phyloP scores from a whole-genome alignment of 2,113 vertebrate species.

The Phocoena phocoena region DNA sequence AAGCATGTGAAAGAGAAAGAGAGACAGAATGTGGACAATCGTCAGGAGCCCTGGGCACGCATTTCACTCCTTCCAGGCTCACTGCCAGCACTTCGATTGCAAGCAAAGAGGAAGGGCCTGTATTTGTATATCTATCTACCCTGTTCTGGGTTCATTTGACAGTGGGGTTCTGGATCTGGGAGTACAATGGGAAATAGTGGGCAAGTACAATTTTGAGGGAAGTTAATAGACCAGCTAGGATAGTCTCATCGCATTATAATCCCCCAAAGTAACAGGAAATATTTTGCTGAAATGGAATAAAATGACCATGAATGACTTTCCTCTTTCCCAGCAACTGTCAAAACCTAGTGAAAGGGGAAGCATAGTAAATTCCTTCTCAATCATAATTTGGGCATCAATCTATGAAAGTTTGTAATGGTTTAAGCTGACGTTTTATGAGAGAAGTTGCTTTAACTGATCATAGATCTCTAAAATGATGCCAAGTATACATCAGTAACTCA shows the following conservation, averaged over 20 bases:
- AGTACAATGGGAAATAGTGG: neutral
- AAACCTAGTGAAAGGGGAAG: neutral
- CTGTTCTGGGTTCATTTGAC: neutral
- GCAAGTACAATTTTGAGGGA: neutral
- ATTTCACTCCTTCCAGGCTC: neutral
- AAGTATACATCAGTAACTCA: neutral
- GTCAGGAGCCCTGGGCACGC: neutral
- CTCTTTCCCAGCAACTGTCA: neutral
- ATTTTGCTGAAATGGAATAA: neutral
- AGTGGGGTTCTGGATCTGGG: neutral
- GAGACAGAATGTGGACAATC: neutral
- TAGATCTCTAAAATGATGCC: neutral
- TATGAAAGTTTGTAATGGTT: neutral
- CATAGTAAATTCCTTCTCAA: neutral
- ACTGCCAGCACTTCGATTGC: neutral
- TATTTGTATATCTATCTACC: neutral
- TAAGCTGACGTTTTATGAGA: neutral
- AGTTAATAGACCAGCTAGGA: neutral
- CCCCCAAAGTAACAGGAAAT: neutral
- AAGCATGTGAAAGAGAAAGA: slow-evolving; percentile 19
- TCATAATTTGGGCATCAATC: neutral
- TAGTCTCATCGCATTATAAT: neutral
- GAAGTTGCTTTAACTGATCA: neutral
- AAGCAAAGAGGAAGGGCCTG: neutral
- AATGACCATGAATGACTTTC: neutral